Base-by-base conservation (phyloP, 2,888 invertebrate species). In the Drosophila acutilabella region DNA sequence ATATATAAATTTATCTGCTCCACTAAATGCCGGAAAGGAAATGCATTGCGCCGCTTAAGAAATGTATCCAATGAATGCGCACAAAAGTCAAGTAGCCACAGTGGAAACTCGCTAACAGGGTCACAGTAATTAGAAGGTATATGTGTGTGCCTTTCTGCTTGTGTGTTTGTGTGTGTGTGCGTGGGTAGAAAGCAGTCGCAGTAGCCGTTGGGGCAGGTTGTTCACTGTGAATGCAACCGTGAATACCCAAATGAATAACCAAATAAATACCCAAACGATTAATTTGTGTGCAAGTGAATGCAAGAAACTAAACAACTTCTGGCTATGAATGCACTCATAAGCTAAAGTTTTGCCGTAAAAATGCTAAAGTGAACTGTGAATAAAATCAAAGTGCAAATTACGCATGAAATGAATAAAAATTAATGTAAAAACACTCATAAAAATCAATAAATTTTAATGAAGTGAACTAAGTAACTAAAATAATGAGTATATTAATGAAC, bases 21-120 rank as follows among this genome's bases (percentile, higher is more conserved):
- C 78, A 87, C 78, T 74, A 80, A 81, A 77, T 71, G 66, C 69
- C 64, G 47, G 59, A 81, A 73, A 80, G 80, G 80, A 86, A 86
- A 74, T 78, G 70, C 84, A 64, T 71, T 59, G 82, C 82, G 64
- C 67, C 81, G 85, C 88, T 71, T 75, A 67, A 69, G 66, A 79
- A 88, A 88, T 82, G 64, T 62, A 72, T 72, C 65, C 80, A 76
- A 76, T 80, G 76, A 80, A 68, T 79, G 62, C 75, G 80, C 71
- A 79, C 42, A 75, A 79, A 78, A 79, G 61, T 78, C 80, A 79
- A 78, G 76, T 76, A 78, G 74, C 69, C 42, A 72, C 62, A 62
- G 68, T 60, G 50, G 53, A 66, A 57, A 64, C 51, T 59, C 51
- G 33, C 38, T 36, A 52, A 33, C 44, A 71, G 57, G 56, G 65